These are phyloP conservation scores for Antitype chi DNA, from an alignment of 2,888 invertebrate genomes.

Conservation along the genomic window DNA sequence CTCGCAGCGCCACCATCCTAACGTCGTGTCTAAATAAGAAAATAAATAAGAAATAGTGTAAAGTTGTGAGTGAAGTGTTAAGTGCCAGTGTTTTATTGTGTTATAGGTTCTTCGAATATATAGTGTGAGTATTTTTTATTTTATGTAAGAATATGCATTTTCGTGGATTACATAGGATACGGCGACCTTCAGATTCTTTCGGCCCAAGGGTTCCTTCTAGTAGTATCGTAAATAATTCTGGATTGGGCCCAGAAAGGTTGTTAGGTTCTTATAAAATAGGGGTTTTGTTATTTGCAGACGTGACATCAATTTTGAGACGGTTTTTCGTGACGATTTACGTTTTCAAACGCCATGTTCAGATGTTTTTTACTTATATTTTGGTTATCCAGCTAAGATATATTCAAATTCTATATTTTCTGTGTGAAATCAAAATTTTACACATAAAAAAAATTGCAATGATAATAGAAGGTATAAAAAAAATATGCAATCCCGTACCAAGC, in stretches of 20 bases:
- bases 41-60: conserved; percentile 69
- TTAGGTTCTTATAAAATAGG: conserved; percentile 54
- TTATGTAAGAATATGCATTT: conserved; percentile 51
- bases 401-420: background rate
- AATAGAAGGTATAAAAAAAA: conserved; percentile 2
- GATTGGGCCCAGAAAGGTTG: conserved; percentile 48
- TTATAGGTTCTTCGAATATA: conserved; percentile 33
- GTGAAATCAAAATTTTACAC: background rate
- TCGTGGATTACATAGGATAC: conserved; percentile 51
- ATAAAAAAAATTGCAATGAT: background rate
- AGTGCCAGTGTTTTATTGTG: conserved; percentile 69
- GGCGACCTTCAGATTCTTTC: conserved; percentile 62
- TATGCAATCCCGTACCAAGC: background rate
- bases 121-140: conserved; percentile 58
- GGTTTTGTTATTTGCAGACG: conserved; percentile 37
- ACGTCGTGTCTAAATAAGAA: conserved; percentile 75
- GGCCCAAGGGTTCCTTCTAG: conserved; percentile 47
- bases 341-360: background rate
- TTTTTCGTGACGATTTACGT: conserved; percentile 22
- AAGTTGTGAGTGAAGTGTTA: conserved; percentile 68
- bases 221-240: conserved; percentile 66
- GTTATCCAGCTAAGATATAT: background rate
- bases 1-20: conserved; percentile 52
- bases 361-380: conserved; percentile 2
- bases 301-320: conserved; percentile 14